These are phyloP conservation scores for Anastrepha obliqua DNA, from an alignment of 1,140 invertebrate genomes.

Conservation along the genomic window DNA sequence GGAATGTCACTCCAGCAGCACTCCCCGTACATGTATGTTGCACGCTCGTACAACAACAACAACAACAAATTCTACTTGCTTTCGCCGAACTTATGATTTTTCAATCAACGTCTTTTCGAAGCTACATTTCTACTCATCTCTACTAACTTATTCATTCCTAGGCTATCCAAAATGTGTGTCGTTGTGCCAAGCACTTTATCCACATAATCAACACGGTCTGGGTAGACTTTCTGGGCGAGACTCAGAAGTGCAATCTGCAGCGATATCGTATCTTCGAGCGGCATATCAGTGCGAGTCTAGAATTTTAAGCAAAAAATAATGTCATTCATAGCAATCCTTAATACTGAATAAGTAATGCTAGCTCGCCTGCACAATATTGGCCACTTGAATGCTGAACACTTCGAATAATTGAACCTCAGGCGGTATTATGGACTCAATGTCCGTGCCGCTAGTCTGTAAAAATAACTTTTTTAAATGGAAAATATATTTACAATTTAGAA, in stretches of 20 bases:
- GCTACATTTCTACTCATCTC: background rate
- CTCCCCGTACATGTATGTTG: too few relatives aligned
- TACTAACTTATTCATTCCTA: conserved; percentile 84
- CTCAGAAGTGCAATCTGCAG: conserved; percentile 96
- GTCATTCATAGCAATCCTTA: background rate
- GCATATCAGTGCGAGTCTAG: conserved; percentile 94
- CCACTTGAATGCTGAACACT: conserved; percentile 98
- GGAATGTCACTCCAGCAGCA: too few relatives aligned
- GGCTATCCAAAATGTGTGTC: conserved; percentile 87
- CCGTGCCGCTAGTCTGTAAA: conserved; percentile 78
- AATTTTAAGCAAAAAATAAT: conserved; percentile 53
- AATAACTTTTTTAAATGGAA: conserved; percentile 1
- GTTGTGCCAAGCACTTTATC: conserved; percentile 96
- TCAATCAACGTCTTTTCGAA: too few relatives aligned
- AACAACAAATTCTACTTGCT: too few relatives aligned
- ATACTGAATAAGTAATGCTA: background rate
- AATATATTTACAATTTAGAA: background rate
- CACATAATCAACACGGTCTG: conserved; percentile 94
- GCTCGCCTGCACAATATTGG: conserved; percentile 91
- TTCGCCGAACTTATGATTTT: too few relatives aligned
- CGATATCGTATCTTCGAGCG: conserved; percentile 95
- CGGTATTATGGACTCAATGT: conserved; percentile 84
- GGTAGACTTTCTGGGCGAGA: conserved; percentile 96
- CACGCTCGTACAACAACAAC: too few relatives aligned
- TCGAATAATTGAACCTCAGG: conserved; percentile 96